Percentiles rank a stretch among this genome's conserved stretches.
Conservation (phyloP, 2,113 vertebrate species). For the Eupsittula cactorum region DNA sequence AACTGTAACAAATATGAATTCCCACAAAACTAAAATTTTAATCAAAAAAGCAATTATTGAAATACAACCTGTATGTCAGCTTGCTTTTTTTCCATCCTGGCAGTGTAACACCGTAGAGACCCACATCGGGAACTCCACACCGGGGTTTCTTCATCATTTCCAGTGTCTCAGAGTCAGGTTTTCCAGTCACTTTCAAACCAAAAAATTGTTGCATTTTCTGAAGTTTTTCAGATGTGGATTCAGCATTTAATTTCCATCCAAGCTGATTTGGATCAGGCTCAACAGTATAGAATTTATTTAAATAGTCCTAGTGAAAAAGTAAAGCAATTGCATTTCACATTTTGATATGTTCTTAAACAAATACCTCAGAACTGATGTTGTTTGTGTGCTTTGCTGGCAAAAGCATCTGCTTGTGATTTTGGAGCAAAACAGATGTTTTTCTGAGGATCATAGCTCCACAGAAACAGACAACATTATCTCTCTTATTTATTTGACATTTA, state of each 20-base stretch:
- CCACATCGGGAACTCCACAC: conserved; percentile 78
- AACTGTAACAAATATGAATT: background rate
- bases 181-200: conserved; percentile 75
- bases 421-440: background rate
- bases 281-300: conserved; percentile 73
- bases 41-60: background rate
- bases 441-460: background rate
- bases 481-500: background rate
- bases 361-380: background rate
- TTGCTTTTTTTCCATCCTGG: conserved; percentile 74
- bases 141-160: conserved; percentile 74
- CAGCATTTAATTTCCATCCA: conserved; percentile 55
- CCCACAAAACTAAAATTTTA: background rate
- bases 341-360: background rate
- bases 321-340: background rate
- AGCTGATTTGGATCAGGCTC: conserved; percentile 57
- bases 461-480: background rate
- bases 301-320: conserved; percentile 63
- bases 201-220: conserved; percentile 81
- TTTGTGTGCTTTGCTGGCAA: background rate
- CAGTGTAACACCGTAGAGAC: conserved; percentile 72
- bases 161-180: conserved; percentile 68
- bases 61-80: conserved; percentile 79
- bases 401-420: background rate
- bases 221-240: conserved; percentile 53